Evolutionary conservation across 1,140 invertebrate genomes (phyloP).

Genomic region (Drosophila ananassae): DNA sequence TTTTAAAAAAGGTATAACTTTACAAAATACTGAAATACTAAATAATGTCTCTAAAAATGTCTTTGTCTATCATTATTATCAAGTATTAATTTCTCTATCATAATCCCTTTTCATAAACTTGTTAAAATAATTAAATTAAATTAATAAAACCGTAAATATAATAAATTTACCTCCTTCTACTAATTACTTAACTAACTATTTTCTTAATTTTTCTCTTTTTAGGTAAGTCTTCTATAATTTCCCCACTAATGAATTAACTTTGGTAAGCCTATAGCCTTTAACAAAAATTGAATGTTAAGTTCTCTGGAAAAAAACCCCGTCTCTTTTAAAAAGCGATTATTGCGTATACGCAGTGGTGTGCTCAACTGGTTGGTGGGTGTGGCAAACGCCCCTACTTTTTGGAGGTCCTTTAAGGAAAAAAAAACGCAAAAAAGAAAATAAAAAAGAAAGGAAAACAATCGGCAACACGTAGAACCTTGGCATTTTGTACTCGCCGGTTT

Average conservation of each 20-base stretch:
- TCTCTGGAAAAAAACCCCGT: too few species aligned
- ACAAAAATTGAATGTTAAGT: too few species aligned
- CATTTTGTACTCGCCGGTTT: constrained; percentile 45
- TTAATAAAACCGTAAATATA: too few species aligned
- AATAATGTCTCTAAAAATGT: too few species aligned
- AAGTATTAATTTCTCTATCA: too few species aligned
- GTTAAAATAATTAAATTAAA: too few species aligned
- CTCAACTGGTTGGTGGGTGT: constrained; percentile 48
- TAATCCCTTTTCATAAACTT: too few species aligned
- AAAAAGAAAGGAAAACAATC: constrained; percentile 59
- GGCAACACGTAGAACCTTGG: constrained; percentile 70
- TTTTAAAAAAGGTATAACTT: too few species aligned
- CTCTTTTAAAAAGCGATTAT: constrained; percentile 8
- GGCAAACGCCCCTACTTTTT: constrained; percentile 2
- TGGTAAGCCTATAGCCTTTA: constrained; percentile 4
- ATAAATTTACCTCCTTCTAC: too few species aligned
- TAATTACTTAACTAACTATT: not conserved
- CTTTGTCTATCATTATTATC: too few species aligned
- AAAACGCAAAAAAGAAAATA: not conserved
- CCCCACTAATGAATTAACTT: not conserved
- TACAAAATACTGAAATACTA: too few species aligned
- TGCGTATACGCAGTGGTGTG: constrained; percentile 56
- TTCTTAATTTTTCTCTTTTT: constrained; percentile 30
- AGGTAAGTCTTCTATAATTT: constrained; percentile 53
- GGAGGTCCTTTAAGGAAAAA: constrained; percentile 1